Conservation (phyloP, 2,888 invertebrate genomes). For the Corythucha ciliata region DNA sequence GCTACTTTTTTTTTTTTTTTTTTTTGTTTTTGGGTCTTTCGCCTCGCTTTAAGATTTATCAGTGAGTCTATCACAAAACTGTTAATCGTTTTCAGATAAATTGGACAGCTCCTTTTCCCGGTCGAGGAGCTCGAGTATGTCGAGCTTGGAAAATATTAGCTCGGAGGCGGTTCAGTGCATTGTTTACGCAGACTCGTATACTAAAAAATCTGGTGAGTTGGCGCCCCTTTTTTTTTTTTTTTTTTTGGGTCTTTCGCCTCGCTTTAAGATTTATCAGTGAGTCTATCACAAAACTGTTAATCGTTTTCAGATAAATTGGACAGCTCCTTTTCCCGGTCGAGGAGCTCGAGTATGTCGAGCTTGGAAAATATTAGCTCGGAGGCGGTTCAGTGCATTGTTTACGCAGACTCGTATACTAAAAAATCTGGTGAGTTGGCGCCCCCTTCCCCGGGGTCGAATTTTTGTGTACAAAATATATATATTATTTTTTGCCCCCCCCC, state of each 20-base stretch:
- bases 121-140: conserved; percentile 95
- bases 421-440: conserved; percentile 61
- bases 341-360: conserved; percentile 96
- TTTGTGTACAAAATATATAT: conserved; percentile 2
- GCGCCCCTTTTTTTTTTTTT: no score
- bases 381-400: conserved; percentile 89
- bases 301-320: conserved; percentile 75
- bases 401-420: conserved; percentile 89
- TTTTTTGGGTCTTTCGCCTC: no score
- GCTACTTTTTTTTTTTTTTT: no score
- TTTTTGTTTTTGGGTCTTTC: no score
- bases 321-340: conserved; percentile 89
- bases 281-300: no score
- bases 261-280: no score
- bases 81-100: conserved; percentile 66
- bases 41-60: no score
- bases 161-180: conserved; percentile 93
- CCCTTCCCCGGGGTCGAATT: background rate
- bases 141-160: conserved; percentile 93
- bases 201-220: conserved; percentile 79
- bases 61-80: no score
- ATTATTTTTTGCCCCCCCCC: background rate
- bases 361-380: conserved; percentile 94
- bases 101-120: conserved; percentile 93
- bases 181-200: conserved; percentile 90